Evolutionary conservation across 2,113 vertebrate genomes (phyloP).

Genomic region (Conger conger): DNA sequence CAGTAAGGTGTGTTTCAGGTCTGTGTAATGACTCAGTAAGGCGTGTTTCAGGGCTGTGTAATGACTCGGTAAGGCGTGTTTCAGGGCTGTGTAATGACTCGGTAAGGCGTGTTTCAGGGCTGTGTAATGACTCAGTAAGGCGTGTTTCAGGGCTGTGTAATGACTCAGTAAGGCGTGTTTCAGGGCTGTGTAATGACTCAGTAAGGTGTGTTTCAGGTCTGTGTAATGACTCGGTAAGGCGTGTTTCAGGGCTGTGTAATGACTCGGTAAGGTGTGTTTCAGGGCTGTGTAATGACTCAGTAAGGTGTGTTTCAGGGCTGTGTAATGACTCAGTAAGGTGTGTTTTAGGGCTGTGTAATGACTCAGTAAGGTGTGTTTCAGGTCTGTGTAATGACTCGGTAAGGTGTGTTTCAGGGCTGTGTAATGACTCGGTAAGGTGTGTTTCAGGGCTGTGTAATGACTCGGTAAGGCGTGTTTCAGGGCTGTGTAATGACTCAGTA

Average conservation of each 20-base stretch:
- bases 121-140: constrained; percentile 35
- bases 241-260: neutral
- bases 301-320: neutral
- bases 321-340: neutral
- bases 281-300: neutral
- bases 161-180: neutral
- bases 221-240: neutral
- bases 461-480: neutral
- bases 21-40: constrained; percentile 35
- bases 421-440: neutral
- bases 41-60: constrained; percentile 5
- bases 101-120: neutral
- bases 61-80: too few relatives aligned
- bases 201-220: constrained; percentile 25
- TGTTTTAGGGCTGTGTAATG: constrained; percentile 13
- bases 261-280: neutral
- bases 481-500: constrained; percentile 33
- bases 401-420: neutral
- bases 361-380: constrained; percentile 32
- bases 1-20: neutral
- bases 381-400: neutral
- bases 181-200: constrained; percentile 27
- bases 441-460: neutral
- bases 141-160: constrained; percentile 15
- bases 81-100: neutral